These are phyloP conservation scores for Cynoglossus semilaevis DNA, from an alignment of 2,113 vertebrate species.

Conservation along the genomic window DNA sequence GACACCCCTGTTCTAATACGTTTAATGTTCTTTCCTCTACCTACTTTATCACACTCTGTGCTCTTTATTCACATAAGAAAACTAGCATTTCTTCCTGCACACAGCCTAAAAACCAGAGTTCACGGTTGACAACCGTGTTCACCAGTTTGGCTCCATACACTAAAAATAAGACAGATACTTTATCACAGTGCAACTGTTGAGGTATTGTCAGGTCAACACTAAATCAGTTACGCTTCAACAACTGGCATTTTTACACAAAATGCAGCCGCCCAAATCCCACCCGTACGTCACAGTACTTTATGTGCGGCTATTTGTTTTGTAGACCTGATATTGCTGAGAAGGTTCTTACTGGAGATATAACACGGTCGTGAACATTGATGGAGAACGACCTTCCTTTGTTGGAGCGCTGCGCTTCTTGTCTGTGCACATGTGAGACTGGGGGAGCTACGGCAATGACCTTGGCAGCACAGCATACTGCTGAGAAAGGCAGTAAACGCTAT, in stretches of 20 bases:
- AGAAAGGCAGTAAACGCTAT: conserved; percentile 66
- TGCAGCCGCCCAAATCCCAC: conserved; percentile 15
- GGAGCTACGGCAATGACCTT: conserved; percentile 68
- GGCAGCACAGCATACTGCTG: conserved; percentile 71
- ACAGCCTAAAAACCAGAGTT: too few relatives aligned
- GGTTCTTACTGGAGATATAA: conserved; percentile 51
- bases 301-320: conserved; percentile 26
- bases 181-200: neutral
- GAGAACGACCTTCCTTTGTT: conserved; percentile 69
- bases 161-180: too few relatives aligned
- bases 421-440: conserved; percentile 27
- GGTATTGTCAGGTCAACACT: conserved; percentile 10
- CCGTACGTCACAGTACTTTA: conserved; percentile 29
- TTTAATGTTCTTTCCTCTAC: too few relatives aligned
- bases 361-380: conserved; percentile 28
- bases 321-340: conserved; percentile 36
- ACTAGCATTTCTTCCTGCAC: too few relatives aligned
- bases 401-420: conserved; percentile 30
- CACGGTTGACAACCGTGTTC: too few relatives aligned
- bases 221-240: conserved; percentile 21
- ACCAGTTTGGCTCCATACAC: too few relatives aligned
- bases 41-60: too few relatives aligned
- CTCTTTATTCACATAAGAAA: too few relatives aligned
- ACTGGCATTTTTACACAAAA: conserved; percentile 8
- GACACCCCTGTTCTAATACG: too few relatives aligned